These are phyloP conservation scores for Sander lucioperca DNA, from an alignment of 2,113 vertebrate genomes.

Conservation along the genomic window DNA sequence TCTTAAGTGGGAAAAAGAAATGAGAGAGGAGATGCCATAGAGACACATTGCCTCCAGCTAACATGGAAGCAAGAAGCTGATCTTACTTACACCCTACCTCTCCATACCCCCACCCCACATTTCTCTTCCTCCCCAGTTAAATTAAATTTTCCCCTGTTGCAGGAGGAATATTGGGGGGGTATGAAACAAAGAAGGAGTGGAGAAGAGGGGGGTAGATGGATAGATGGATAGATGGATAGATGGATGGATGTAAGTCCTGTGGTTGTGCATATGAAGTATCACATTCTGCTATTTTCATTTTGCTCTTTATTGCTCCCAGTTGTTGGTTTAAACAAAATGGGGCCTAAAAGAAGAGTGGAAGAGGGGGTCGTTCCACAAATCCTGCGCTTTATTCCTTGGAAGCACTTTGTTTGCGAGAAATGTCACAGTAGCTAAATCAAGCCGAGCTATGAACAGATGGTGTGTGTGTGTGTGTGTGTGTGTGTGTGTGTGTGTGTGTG, in stretches of 20 bases:
- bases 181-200: neutral
- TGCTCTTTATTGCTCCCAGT: constrained; percentile 78
- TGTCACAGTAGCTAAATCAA: constrained; percentile 82
- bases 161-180: constrained; percentile 8
- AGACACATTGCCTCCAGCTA: constrained; percentile 45
- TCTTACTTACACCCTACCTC: constrained; percentile 34
- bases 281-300: constrained; percentile 74
- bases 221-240: constrained; percentile 21
- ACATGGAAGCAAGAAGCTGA: constrained; percentile 54
- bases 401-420: constrained; percentile 72
- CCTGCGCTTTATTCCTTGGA: constrained; percentile 60
- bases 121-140: constrained; percentile 45
- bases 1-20: constrained; percentile 4
- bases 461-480: neutral
- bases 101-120: constrained; percentile 9
- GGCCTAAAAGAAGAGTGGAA: constrained; percentile 31
- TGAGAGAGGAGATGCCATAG: neutral
- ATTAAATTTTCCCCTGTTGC: constrained; percentile 57
- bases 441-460: constrained; percentile 44
- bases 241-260: constrained; percentile 57
- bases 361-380: constrained; percentile 13
- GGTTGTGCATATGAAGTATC: constrained; percentile 64
- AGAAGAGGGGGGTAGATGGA: no score
- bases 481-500: no score
- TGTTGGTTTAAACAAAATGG: constrained; percentile 71